Base-by-base conservation (phyloP, 2,113 vertebrate genomes). In the Parus major region DNA sequence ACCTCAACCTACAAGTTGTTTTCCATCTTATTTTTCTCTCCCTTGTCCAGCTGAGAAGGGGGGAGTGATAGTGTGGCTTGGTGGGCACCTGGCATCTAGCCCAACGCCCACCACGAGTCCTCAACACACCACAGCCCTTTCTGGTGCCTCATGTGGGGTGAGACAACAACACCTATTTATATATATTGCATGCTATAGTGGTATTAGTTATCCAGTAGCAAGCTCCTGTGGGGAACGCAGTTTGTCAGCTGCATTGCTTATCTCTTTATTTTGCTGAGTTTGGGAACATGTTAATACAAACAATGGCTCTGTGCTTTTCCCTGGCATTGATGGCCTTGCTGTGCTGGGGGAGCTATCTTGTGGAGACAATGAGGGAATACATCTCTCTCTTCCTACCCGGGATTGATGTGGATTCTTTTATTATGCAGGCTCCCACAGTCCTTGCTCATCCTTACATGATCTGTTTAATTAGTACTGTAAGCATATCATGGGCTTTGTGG, bases 241-340 rank as follows among this genome's bases (percentile, higher is more conserved):
- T 61, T 73, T 61, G 75, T 66, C 46, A 39, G 75, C 68, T 61
- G 68, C 60, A 8, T n/a, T 80, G 82, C 75, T 86, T 80, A 80
- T 86, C 75, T 47, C 66, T 53, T 85, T 36, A 49, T 68, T 91
- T 73, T 73, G 82, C 75, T 86, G 89, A 91, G 89, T 52, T 86
- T 61, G 82, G 53, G 68, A 91, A 61, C 75, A 91, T 91, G 82
- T 55, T 80, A 55, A 55, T 28, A 68, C 89, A 66, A 80, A 91
- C 75, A 86, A 91, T 83, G 56, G 82, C 53, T 73, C 75, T 86
- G 82, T 91, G 89, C 75, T 91, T 86, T 86, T 79, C 60, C 25
- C 68, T 86, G 88, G 80, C 71, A 56, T 63, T 83, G 71, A 50
- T 70, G 71, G 75, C 82, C 75, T 91, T 80, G 75, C 53, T 91